Base-by-base conservation (phyloP, 2,888 invertebrate species). In the Charanyca ferruginea region DNA sequence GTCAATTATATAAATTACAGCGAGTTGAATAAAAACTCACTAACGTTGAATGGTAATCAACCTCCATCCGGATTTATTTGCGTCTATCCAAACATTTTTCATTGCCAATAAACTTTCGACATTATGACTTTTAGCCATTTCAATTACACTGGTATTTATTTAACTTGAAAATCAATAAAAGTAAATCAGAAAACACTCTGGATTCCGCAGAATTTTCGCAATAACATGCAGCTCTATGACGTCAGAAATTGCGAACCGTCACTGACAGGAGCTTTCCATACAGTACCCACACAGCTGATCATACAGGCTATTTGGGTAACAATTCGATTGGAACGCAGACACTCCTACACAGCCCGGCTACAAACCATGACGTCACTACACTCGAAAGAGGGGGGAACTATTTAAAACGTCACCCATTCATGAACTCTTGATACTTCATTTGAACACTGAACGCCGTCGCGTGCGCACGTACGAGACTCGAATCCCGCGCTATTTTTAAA, bases 321-420 rank as follows among this genome's bases (percentile, higher is more conserved):
- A 86, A 89, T 87, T 83, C 77, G 83, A 84, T 86, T 72, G 90
- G 91, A 90, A 91, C 90, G 91, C 89, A 91, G 89, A 90, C 91
- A 85, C 86, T 88, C 85, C 87, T 85, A 89, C 89, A 80, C 78
- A 63, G 66, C 63, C 75, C 66, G 49, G 65, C 74, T 81, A 80
- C 85, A 79, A 83, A 80, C 64, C 57, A 74, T 86, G 85, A 90
- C 92, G 92, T 91, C 92, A 90, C 85, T 65, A 70, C 59, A 82
- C 69, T 67, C 67, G 66, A 61, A 76, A 72, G 87, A 72, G 80
- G 80, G 76, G 86, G 81, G 79, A 78, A 83, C 84, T 92, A 93
- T 93, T 91, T 92, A 90, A 92, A 91, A 91, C 95, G 95, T 95
- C 95, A 95, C 87, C 84, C 95, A 95, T 95, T 95, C 95, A 95